Conservation (phyloP, 2,888 invertebrate species). For the Craniophora ligustri region DNA sequence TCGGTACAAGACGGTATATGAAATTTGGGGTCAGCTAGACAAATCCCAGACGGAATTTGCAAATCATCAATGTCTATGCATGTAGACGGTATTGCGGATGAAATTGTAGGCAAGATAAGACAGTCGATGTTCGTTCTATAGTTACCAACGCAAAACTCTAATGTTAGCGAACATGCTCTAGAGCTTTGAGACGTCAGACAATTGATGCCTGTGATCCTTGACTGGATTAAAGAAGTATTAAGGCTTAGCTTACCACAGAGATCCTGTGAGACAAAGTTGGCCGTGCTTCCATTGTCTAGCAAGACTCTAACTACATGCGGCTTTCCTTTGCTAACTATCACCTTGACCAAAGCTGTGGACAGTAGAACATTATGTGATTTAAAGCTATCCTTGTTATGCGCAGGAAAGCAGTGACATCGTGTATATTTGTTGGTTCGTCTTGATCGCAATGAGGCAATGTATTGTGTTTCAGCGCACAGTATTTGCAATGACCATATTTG, state of each 20-base stretch:
- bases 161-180: conserved; percentile 1
- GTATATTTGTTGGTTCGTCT: too few species aligned
- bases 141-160: neutral
- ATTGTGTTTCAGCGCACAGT: too few species aligned
- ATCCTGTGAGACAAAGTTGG: conserved; percentile 4
- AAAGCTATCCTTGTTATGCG: too few species aligned
- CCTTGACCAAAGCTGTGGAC: too few species aligned
- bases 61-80: neutral
- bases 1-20: conserved; percentile 2
- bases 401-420: too few species aligned
- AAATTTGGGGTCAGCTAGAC: neutral
- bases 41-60: neutral
- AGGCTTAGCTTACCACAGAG: conserved; percentile 1
- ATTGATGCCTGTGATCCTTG: conserved; percentile 9
- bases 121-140: conserved; percentile 2
- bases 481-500: too few species aligned
- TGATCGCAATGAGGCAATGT: too few species aligned
- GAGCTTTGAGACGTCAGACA: neutral
- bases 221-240: neutral
- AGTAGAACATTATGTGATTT: too few species aligned
- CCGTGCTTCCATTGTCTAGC: conserved; percentile 7
- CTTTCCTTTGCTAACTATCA: too few species aligned
- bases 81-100: conserved; percentile 1
- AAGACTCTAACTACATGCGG: too few species aligned
- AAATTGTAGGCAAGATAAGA: neutral